Base-by-base conservation (phyloP, 2,888 invertebrate genomes). In the Limnephilus marmoratus region DNA sequence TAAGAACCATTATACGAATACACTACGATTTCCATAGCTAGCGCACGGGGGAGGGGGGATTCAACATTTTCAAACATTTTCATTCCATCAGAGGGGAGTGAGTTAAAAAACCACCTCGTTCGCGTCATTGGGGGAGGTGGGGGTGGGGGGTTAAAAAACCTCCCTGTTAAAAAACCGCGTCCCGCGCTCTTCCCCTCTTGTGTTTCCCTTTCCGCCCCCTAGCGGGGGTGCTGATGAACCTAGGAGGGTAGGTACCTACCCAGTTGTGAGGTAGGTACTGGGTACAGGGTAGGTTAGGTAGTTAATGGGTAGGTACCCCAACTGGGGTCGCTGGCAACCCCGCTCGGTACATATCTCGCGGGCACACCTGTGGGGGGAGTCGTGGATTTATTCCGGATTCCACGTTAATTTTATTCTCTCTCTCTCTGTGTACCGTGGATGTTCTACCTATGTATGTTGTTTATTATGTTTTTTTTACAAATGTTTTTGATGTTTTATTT, bases 1-100 rank as follows among this genome's bases (percentile, higher is more conserved):
- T 93, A 93, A 93, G 93, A 92, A 93, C 93, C 93, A 93, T 93
- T 93, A 93, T 93, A 92, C 93, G 92, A 92, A 92, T 93, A 91
- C 91, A 83, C 89, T 92, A 91, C 93, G 92, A 93, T 93, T 93
- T 93, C 92, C 93, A 93, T 92, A 45, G 90, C 53, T 34, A 24
- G 31, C 80, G 29, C 81, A 29, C 80, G 24, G 37, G 68, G 90
- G 88, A 37, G 34, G 81, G 91, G 88, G 34, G 49, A 11, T 91
- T 80, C 29, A 88, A 68, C 68, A 68, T 68, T 53, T 53, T 53
- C 53, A 53, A 53, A 53, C 53, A 53, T 53, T 68, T 68, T 68
- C 68, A 68, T 68, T 68, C 90, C 92, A 29, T 81, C 91, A 53
- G 90, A 89, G 91, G 92, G 85, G 85, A 68, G 37, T 81, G 92